Base-by-base conservation (phyloP, 2,888 invertebrate species). In the Phyllotreta striolata region DNA sequence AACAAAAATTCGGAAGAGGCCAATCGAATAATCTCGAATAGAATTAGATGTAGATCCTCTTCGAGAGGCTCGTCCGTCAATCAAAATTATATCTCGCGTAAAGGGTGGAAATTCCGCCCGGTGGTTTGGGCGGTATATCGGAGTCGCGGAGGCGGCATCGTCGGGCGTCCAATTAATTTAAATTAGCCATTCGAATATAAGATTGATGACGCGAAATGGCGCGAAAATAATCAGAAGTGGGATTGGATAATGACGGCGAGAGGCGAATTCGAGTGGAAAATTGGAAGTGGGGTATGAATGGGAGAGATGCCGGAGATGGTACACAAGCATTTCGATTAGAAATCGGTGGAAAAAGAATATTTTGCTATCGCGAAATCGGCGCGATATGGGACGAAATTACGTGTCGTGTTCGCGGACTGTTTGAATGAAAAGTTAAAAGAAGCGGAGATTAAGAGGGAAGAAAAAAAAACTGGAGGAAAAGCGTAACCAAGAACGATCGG, bases 201-300 rank as follows among this genome's bases (percentile, higher is more conserved):
- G 63, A 63, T 63, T 63, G 63, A 63, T 63, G 54, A 57, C 55
- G 59, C 63, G 59, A 63, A 63, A 63, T 58, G 54, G 63, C 59
- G 58, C 55, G 59, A 59, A 63, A 54, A 59, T 59, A 59, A 63
- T 63, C 63, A 59, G 59, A 39, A 63, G 63, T 59, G 63, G 54
- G 63, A 54, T 56, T 58, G 54, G 63, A 63, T 63, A 63, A 63
- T 63, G 43, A 55, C 63, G 44, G 54, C 55, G 59, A 59, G 55
- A 47, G 59, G 55, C 35, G 63, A 59, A 38, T 61, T 56, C 51
- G 46, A 60, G 64, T 55, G 60, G 64, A 64, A 64, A 64, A 64
- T 60, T 63, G 54, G 63, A 55, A 61, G 24, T n/a, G 40, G 39
- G 46, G 47, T 35, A 3, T 38, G 49, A 51, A 14, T 51, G 44